phyloP scores from a whole-genome alignment of 1,140 invertebrate genomes.

The Trigoniulus corallinus region DNA sequence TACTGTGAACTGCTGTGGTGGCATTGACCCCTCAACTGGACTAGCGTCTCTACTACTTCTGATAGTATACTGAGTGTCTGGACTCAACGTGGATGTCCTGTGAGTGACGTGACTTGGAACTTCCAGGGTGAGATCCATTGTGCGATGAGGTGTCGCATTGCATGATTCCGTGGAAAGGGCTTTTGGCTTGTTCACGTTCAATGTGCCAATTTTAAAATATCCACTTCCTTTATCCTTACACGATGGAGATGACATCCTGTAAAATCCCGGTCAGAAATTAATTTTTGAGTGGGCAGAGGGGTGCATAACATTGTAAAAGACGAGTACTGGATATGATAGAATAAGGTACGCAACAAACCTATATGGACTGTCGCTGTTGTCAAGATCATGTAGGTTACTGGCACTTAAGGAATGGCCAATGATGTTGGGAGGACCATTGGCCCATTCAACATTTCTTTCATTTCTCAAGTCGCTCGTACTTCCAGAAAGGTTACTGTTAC shows the following conservation, averaged over 20 bases:
- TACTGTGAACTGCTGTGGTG: constrained; percentile 32
- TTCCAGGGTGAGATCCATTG: constrained; percentile 7
- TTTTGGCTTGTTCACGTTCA: neutral
- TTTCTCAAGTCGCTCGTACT: constrained; percentile 14
- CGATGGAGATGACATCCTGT: too few species aligned
- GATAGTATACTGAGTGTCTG: neutral
- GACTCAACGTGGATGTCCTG: too few species aligned
- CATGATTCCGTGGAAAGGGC: neutral
- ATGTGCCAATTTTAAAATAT: neutral
- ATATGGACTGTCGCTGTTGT: constrained; percentile 43
- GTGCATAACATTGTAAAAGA: too few species aligned
- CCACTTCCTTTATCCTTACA: too few species aligned
- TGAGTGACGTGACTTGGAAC: constrained; percentile 6
- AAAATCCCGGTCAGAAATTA: too few species aligned
- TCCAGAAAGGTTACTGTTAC: constrained; percentile 18
- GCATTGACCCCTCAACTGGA: constrained; percentile 10
- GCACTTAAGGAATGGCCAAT: constrained; percentile 38
- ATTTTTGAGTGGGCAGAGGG: too few species aligned
- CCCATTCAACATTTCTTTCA: constrained; percentile 8
- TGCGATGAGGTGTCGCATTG: neutral
- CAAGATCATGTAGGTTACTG: constrained; percentile 47
- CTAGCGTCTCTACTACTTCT: constrained; percentile 13
- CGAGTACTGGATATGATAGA: too few species aligned
- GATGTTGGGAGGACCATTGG: constrained; percentile 6
- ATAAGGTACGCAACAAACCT: constrained; percentile 32